These are phyloP conservation scores for Montipora foliosa DNA, from an alignment of 64 coral and sea anemone genomes.

Conservation along the genomic window DNA sequence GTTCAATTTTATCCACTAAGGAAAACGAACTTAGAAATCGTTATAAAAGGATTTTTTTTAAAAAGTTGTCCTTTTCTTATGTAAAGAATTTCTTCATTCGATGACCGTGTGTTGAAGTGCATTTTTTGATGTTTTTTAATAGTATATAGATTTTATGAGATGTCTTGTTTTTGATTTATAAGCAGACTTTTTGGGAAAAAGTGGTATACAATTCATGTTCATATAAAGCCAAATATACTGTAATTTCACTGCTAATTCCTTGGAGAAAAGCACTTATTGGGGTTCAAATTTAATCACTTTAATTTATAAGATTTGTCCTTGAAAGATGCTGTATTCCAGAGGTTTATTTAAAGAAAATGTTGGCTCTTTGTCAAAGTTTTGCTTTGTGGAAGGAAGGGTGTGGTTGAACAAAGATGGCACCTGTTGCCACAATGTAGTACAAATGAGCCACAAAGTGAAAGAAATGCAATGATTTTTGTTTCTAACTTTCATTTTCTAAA, in stretches of 20 bases:
- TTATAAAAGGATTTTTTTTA: not conserved
- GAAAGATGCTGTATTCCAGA: not conserved
- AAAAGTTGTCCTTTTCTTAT: too few species aligned
- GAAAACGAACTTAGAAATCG: not conserved
- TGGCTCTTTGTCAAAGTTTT: constrained; percentile 14
- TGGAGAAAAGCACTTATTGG: not conserved
- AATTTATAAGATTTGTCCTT: not conserved
- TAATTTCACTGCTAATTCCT: too few species aligned
- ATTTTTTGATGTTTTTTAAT: not conserved
- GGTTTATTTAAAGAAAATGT: not conserved
- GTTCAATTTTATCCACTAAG: not conserved
- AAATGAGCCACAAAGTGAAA: not conserved
- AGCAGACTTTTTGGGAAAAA: too few species aligned
- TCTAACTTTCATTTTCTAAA: too few species aligned
- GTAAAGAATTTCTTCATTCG: not conserved
- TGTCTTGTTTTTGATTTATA: too few species aligned
- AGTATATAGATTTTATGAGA: too few species aligned
- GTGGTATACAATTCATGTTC: too few species aligned
- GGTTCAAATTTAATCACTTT: not conserved
- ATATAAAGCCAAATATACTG: too few species aligned
- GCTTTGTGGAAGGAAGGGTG: constrained; percentile 26
- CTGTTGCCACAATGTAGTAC: constrained; percentile 2
- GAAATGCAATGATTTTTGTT: too few species aligned
- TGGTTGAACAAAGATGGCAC: constrained; percentile 8
- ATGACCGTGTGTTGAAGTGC: not conserved